Evolutionary conservation across 2,888 invertebrate genomes (phyloP).

Genomic region (Cosmopolites sordidus): DNA sequence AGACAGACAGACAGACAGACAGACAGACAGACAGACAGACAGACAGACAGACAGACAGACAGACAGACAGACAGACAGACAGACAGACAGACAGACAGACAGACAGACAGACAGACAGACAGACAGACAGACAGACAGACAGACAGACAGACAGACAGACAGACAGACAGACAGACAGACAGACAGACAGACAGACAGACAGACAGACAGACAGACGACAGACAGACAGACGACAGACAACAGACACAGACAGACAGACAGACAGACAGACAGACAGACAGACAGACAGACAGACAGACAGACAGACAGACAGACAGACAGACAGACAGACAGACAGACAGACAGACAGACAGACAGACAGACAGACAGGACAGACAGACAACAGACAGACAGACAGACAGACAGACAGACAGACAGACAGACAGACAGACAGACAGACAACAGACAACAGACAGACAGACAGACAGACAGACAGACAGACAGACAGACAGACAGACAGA

Average conservation of each 20-base stretch:
- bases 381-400: too few species aligned
- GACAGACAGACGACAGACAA: slow-evolving; percentile 14
- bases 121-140: slow-evolving; percentile 9
- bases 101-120: slow-evolving; percentile 13
- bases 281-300: slow-evolving; percentile 14
- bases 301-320: slow-evolving; percentile 15
- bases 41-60: slow-evolving; percentile 13
- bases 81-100: slow-evolving; percentile 12
- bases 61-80: slow-evolving; percentile 12
- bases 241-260: slow-evolving; percentile 13
- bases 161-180: slow-evolving; percentile 17
- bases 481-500: slow-evolving; percentile 15
- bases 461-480: slow-evolving; percentile 15
- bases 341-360: slow-evolving; percentile 14
- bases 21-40: slow-evolving; percentile 15
- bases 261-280: slow-evolving; percentile 14
- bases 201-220: slow-evolving; percentile 13
- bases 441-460: slow-evolving; percentile 14
- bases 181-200: slow-evolving; percentile 16
- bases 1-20: slow-evolving; percentile 16
- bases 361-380: slow-evolving; percentile 11
- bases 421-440: slow-evolving; percentile 16
- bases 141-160: slow-evolving; percentile 16
- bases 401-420: slow-evolving; percentile 12
- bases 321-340: slow-evolving; percentile 14